phyloP scores from a whole-genome alignment of 1,140 invertebrate genomes.

The Apis dorsata region DNA sequence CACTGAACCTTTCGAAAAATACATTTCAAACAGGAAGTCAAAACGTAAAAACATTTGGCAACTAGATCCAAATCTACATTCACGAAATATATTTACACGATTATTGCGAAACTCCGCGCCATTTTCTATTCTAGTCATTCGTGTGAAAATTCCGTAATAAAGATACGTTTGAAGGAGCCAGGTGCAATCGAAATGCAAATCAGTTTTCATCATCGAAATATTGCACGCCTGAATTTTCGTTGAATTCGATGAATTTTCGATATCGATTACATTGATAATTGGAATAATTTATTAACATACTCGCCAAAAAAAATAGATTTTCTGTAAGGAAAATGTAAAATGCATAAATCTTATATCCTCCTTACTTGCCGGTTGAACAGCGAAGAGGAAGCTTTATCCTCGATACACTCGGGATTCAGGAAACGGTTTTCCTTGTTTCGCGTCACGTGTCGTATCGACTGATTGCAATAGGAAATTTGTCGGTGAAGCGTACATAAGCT shows the following conservation, averaged over 20 bases:
- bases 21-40: slow-evolving; percentile 6
- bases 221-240: background rate
- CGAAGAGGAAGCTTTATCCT: background rate
- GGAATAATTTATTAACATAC: slow-evolving; percentile 20
- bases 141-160: background rate
- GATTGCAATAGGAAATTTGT: background rate
- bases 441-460: background rate
- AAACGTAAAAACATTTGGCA: slow-evolving; percentile 54
- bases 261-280: slow-evolving; percentile 29
- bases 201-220: no score
- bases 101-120: background rate
- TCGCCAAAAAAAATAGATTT: slow-evolving; percentile 14
- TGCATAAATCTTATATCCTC: slow-evolving; percentile 13
- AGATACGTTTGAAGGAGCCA: no score
- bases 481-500: background rate
- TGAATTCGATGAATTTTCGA: background rate
- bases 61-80: background rate
- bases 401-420: slow-evolving; percentile 11
- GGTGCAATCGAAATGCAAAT: no score
- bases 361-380: background rate
- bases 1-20: slow-evolving; percentile 37
- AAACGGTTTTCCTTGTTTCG: slow-evolving; percentile 14
- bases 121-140: background rate
- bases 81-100: background rate
- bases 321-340: slow-evolving; percentile 17